phyloP scores from a whole-genome alignment of 2,888 invertebrate genomes.

The Yponomeuta plumbellus region DNA sequence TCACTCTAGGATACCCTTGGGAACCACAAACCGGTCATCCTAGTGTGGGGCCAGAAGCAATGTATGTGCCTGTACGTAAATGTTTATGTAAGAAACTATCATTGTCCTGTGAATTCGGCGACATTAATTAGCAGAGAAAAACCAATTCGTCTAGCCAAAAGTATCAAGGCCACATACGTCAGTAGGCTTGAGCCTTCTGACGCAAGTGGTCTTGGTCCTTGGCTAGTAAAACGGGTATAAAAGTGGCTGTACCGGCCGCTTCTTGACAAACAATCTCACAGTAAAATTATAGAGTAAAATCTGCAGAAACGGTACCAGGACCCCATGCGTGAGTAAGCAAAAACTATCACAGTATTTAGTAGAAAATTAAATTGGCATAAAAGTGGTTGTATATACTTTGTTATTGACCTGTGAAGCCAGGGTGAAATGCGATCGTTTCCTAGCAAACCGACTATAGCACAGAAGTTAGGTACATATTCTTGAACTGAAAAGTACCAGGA shows the following conservation, averaged over 20 bases:
- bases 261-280: not conserved
- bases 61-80: too few relatives aligned
- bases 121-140: too few relatives aligned
- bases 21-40: too few relatives aligned
- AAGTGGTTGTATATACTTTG: not conserved
- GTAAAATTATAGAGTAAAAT: not conserved
- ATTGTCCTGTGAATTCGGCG: too few relatives aligned
- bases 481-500: not conserved
- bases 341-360: not conserved
- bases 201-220: not conserved
- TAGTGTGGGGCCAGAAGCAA: too few relatives aligned
- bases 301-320: not conserved
- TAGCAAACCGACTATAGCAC: not conserved
- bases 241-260: not conserved
- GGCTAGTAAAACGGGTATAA: not conserved
- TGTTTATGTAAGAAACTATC: too few relatives aligned
- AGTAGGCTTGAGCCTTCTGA: not conserved
- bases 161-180: too few relatives aligned
- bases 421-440: not conserved
- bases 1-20: too few relatives aligned
- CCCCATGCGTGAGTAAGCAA: not conserved
- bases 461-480: too few relatives aligned
- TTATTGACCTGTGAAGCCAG: conserved; percentile 1
- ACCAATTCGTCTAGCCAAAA: too few relatives aligned
- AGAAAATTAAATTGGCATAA: not conserved